Percentiles rank a stretch among this genome's conserved stretches.
These are phyloP conservation scores for Xiphydria camelus DNA, from an alignment of 2,888 invertebrate genomes.

Conservation along the genomic window DNA sequence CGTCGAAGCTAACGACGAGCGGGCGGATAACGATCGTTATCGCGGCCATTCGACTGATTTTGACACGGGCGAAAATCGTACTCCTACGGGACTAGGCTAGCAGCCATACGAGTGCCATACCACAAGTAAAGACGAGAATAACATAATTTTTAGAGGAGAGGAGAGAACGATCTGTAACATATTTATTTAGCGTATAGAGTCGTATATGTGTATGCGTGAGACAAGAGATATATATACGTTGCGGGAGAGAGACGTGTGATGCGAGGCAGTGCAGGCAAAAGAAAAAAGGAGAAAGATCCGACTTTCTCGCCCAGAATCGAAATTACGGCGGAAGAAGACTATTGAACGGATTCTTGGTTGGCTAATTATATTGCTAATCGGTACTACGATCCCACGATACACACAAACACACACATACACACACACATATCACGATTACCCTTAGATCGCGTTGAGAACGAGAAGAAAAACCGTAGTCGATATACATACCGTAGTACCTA, in stretches of 20 bases:
- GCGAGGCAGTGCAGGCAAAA: too few species aligned
- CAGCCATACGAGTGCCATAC: constrained; percentile 58
- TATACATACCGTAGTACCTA: constrained; percentile 24
- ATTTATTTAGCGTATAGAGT: constrained; percentile 33
- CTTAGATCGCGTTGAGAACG: constrained; percentile 1
- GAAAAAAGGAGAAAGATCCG: too few species aligned
- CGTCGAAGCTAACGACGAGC: not conserved
- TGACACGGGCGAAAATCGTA: constrained; percentile 9
- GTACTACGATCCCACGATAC: too few species aligned
- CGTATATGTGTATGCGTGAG: constrained; percentile 18
- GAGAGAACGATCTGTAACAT: constrained; percentile 30
- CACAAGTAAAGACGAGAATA: constrained; percentile 26
- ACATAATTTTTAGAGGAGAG: constrained; percentile 24
- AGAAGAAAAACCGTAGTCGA: constrained; percentile 5
- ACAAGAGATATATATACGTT: constrained; percentile 14
- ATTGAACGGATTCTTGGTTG: too few species aligned
- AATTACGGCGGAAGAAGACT: too few species aligned
- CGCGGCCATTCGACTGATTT: not conserved
- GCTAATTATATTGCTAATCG: too few species aligned
- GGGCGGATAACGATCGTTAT: not conserved
- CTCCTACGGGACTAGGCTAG: constrained; percentile 17
- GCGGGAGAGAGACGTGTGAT: too few species aligned
- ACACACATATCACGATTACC: constrained; percentile 2
- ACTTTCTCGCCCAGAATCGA: too few species aligned
- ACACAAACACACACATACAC: too few species aligned